Percentiles rank a stretch among this genome's conserved stretches.
These are phyloP conservation scores for Callocephalon fimbriatum DNA, from an alignment of 2,113 vertebrate species.

Conservation along the genomic window DNA sequence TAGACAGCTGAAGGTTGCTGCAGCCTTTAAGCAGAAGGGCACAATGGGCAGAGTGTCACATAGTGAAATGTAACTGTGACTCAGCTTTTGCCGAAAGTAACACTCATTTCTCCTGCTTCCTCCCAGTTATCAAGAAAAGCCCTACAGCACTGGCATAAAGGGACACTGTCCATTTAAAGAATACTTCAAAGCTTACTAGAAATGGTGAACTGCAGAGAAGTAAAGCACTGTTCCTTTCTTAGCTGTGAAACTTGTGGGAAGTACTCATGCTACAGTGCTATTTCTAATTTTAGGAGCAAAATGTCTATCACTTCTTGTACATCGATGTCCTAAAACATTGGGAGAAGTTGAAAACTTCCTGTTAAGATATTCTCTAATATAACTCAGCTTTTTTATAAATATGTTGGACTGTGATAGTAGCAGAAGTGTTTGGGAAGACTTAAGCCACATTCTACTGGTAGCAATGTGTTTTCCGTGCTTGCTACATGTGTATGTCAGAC, in stretches of 20 bases:
- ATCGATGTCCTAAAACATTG: background rate
- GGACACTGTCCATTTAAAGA: background rate
- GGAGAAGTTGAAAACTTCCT: background rate
- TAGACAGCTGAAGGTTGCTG: background rate
- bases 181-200: background rate
- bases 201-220: background rate
- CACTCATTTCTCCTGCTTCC: constrained; percentile 38
- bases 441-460: background rate
- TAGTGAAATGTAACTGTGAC: constrained; percentile 12
- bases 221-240: background rate
- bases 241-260: background rate
- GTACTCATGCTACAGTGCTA: background rate
- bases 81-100: constrained; percentile 44
- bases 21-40: background rate
- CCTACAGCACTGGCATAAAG: background rate
- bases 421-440: background rate
- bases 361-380: background rate
- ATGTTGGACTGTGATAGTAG: background rate
- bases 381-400: background rate
- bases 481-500: background rate
- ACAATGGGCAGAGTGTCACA: background rate
- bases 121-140: constrained; percentile 34
- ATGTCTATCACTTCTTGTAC: background rate
- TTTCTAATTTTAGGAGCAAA: background rate
- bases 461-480: background rate